Conservation (phyloP, 2,113 vertebrate genomes). For the Ceratotherium simum region DNA sequence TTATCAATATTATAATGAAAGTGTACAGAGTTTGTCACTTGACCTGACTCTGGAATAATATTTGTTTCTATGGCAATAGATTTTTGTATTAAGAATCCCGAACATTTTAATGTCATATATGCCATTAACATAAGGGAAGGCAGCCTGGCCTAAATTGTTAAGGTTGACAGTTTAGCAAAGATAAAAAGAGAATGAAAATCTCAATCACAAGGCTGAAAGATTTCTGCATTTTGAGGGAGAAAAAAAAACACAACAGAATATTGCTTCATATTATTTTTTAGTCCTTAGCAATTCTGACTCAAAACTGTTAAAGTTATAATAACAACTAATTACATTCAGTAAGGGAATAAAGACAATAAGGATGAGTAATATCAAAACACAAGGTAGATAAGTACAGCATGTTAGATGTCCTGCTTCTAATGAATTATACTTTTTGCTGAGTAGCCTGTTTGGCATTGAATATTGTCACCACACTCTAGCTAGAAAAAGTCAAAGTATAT, state of each 20-base stretch:
- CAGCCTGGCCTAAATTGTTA: constrained; percentile 66
- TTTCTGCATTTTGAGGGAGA: constrained; percentile 21
- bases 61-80: constrained; percentile 87
- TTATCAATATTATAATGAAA: constrained; percentile 85
- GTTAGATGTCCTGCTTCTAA: constrained; percentile 3
- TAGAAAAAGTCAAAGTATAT: constrained; percentile 47
- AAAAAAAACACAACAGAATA: constrained; percentile 51
- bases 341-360: constrained; percentile 66
- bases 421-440: constrained; percentile 71
- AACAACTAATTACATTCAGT: constrained; percentile 73
- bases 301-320: constrained; percentile 65
- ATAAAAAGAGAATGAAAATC: constrained; percentile 58
- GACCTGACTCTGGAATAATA: constrained; percentile 81
- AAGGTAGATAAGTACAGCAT: constrained; percentile 60
- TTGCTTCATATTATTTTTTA: constrained; percentile 36
- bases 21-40: constrained; percentile 84
- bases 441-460: constrained; percentile 40
- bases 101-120: constrained; percentile 78
- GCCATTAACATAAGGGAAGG: constrained; percentile 66
- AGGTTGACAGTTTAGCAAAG: constrained; percentile 66
- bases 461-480: constrained; percentile 33
- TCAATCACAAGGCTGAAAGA: constrained; percentile 41
- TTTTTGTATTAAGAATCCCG: constrained; percentile 74
- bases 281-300: constrained; percentile 57
- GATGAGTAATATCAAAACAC: constrained; percentile 72